Conservation (phyloP, 1,140 invertebrate species). For the Drosophila sechellia region DNA sequence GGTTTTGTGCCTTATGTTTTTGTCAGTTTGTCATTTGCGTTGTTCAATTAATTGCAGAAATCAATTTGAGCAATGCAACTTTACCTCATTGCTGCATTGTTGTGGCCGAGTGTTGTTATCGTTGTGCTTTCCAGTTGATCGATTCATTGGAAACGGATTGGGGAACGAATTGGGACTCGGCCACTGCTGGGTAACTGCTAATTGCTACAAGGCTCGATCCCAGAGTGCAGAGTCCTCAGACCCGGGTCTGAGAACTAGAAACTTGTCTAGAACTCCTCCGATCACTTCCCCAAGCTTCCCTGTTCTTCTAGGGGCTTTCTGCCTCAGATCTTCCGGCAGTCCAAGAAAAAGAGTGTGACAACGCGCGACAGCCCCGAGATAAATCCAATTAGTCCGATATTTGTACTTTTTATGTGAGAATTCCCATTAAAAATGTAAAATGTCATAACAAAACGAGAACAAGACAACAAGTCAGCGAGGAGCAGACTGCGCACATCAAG, state of each 20-base stretch:
- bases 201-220: constrained; percentile 64
- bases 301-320: constrained; percentile 10
- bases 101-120: constrained; percentile 18
- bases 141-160: constrained; percentile 78
- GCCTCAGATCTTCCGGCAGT: constrained; percentile 73
- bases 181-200: constrained; percentile 65
- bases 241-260: constrained; percentile 34
- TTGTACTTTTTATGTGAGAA: constrained; percentile 84
- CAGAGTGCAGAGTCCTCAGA: constrained; percentile 8
- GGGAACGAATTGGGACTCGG: constrained; percentile 66
- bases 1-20: constrained; percentile 32
- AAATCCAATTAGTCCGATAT: constrained; percentile 85
- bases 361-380: constrained; percentile 82
- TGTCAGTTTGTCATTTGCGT: constrained; percentile 78
- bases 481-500: constrained; percentile 44
- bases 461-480: constrained; percentile 72
- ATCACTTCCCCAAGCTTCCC: neutral
- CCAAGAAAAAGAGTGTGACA: constrained; percentile 78
- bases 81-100: constrained; percentile 76
- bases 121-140: constrained; percentile 50
- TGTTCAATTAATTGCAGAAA: constrained; percentile 84
- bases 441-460: constrained; percentile 80
- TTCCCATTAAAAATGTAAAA: constrained; percentile 84
- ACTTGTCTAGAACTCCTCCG: constrained; percentile 35
- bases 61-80: constrained; percentile 83